Conservation (phyloP, 1,140 invertebrate species). For the Cotesia typhae region DNA sequence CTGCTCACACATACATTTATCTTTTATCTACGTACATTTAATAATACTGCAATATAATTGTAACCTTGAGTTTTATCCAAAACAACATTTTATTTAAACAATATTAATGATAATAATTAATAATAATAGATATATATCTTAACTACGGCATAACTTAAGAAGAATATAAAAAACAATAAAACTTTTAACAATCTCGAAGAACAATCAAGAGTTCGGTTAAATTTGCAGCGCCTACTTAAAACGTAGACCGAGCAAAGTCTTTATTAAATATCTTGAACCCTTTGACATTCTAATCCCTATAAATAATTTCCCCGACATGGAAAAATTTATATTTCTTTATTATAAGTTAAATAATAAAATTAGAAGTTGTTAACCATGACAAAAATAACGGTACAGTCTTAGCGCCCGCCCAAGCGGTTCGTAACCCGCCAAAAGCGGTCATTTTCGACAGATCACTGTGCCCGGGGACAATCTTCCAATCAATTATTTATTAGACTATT, state of each 20-base stretch:
- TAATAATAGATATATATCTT: not conserved
- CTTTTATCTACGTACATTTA: conserved; percentile 59
- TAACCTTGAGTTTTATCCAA: conserved; percentile 47
- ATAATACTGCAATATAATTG: conserved; percentile 65
- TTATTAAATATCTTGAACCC: conserved; percentile 7
- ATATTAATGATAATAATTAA: not conserved
- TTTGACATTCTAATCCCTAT: not conserved
- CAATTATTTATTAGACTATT: conserved; percentile 42
- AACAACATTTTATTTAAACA: not conserved
- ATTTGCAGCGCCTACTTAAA: conserved; percentile 50
- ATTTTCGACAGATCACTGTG: conserved; percentile 55
- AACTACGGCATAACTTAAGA: too few relatives aligned
- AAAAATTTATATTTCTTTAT: not conserved
- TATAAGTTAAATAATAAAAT: not conserved
- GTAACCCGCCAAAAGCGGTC: conserved; percentile 61
- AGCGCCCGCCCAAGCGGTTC: conserved; percentile 55
- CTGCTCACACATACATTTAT: not conserved
- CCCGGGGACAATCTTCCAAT: conserved; percentile 51
- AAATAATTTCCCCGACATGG: too few relatives aligned
- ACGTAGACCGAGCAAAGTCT: conserved; percentile 49
- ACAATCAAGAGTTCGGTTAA: conserved; percentile 35
- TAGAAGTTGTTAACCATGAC: not conserved
- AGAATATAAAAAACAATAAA: too few relatives aligned
- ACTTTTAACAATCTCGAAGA: too few relatives aligned
- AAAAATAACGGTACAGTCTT: conserved; percentile 8